Base-by-base conservation (phyloP, 2,888 invertebrate genomes). In the Trissoscelio sp. region DNA sequence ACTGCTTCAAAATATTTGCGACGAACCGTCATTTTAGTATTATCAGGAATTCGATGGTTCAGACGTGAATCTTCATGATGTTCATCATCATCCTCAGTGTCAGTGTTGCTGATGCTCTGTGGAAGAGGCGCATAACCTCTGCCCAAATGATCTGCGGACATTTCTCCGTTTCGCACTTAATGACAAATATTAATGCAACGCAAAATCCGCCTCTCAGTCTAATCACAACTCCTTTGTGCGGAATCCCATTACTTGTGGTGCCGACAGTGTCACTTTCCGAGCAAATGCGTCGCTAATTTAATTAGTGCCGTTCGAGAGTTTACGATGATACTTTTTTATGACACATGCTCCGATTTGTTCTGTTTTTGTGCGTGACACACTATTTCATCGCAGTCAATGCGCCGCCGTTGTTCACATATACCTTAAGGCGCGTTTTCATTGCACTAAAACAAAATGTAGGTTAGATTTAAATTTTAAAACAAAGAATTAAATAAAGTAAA, bases 31-130 rank as follows among this genome's bases (percentile, higher is more conserved):
- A 80, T 79, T 64, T 74, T 62, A 31, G 74, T 53, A 20, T 83
- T 81, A 34, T 82, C 77, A 4, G 83, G 62, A 2, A 78, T 78
- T 44, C 57, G 55, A 20, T 78, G 81, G 42, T 85, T 86, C 7
- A 67, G 37, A 22, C 66, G 74, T 3, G 60, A 37, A 24, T 58
- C 37, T 24, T 64, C 72, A 57, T 87, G 86, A 70, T 85, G 88
- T 28, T 90, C 90, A 7, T 91, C 92, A 86, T 96, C 96, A 87
- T 95, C 95, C 87, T 96, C 96, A 0, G 96, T 95, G 86, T 96
- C 95, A 0, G 95, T 95, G 91, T 96, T 96, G 70, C 95, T 94
- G 85, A 96, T 92, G 83, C 94, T 94, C 92, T 96, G 96, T 82
- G 95, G 95, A 87, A 96, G 91, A 72, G 96, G 96, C 86, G 96